phyloP scores from a whole-genome alignment of 2,113 vertebrate genomes.

The Scopus umbretta region DNA sequence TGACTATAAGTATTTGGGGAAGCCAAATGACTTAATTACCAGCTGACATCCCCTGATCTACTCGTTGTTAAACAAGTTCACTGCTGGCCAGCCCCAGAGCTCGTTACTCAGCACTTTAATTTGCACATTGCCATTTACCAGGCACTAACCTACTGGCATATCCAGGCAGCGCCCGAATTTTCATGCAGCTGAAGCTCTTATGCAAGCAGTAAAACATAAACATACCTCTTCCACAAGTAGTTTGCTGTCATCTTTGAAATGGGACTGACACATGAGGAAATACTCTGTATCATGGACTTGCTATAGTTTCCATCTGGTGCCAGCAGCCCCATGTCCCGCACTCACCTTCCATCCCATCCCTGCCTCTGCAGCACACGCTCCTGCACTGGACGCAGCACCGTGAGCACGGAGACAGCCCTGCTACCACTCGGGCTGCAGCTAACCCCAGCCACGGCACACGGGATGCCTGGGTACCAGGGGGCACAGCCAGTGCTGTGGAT shows the following conservation, averaged over 20 bases:
- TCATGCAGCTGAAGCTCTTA: background rate
- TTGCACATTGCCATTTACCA: background rate
- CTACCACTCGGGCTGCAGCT: background rate
- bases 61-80: background rate
- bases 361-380: accelerated
- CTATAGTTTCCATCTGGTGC: accelerated
- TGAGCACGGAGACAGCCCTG: background rate
- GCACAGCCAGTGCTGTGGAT: background rate
- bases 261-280: background rate
- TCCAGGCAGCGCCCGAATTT: background rate
- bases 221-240: background rate
- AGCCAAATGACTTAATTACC: conserved; percentile 16
- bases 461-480: accelerated
- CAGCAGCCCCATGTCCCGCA: background rate
- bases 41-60: conserved; percentile 20
- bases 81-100: background rate
- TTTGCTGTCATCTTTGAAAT: background rate
- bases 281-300: accelerated
- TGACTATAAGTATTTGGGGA: background rate
- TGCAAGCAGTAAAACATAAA: background rate
- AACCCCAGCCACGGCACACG: background rate
- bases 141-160: background rate
- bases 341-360: background rate
- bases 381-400: background rate
- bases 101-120: background rate